Evolutionary conservation across 2,797 vertebrate species (phyloP).

Genomic region (Pelobates cultripes): DNA sequence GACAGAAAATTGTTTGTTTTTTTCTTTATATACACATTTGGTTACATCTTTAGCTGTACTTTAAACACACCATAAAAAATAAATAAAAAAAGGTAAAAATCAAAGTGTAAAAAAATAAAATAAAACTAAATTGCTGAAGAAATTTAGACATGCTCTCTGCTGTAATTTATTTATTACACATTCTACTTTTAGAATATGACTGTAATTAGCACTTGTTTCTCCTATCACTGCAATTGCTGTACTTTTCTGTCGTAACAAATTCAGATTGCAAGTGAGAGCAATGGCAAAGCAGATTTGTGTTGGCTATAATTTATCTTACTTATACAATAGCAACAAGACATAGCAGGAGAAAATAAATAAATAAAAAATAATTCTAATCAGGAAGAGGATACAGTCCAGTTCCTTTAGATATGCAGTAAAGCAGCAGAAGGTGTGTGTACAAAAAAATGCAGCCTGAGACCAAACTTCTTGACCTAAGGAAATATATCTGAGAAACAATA

Average conservation of each 20-base stretch:
- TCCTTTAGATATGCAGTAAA: constrained; percentile 82
- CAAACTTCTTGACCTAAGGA: constrained; percentile 71
- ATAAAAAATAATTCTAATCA: constrained; percentile 69
- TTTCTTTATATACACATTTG: no score
- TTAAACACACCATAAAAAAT: no score
- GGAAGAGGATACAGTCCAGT: constrained; percentile 86
- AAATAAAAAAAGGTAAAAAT: no score
- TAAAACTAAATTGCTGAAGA: no score
- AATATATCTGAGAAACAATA: constrained; percentile 75
- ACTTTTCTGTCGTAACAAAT: constrained; percentile 8
- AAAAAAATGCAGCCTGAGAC: constrained; percentile 73
- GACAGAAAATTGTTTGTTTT: no score
- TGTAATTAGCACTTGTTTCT: not conserved
- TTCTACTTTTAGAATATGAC: not conserved
- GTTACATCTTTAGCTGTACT: no score
- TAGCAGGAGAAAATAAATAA: constrained; percentile 39
- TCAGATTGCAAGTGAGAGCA: constrained; percentile 26
- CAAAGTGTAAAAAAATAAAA: no score
- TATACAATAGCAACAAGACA: constrained; percentile 60
- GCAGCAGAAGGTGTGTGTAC: constrained; percentile 66
- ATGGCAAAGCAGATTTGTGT: constrained; percentile 48
- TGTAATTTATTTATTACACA: no score
- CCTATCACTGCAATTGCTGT: not conserved
- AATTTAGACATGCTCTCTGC: no score
- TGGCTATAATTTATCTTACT: constrained; percentile 62